phyloP scores from a whole-genome alignment of 2,888 invertebrate species.

The Amiota communis region DNA sequence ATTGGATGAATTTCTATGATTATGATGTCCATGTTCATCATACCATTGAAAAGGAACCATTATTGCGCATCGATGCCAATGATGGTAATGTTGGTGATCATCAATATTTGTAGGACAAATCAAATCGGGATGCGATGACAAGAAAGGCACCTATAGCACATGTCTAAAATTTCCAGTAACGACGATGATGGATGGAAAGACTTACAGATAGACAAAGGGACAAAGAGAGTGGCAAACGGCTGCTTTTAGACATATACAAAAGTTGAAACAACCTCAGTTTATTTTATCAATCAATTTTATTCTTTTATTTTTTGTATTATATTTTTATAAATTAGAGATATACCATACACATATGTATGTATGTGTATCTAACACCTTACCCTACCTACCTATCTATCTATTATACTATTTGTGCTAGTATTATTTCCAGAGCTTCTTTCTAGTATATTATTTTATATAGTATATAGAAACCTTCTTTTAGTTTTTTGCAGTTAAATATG shows the following conservation, averaged over 20 bases:
- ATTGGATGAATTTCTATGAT: conserved; percentile 84
- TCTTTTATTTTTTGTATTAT: conserved; percentile 12
- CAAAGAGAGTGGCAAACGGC: not conserved
- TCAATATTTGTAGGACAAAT: conserved; percentile 79
- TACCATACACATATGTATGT: no score
- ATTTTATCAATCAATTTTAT: not conserved
- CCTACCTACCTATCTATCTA: no score
- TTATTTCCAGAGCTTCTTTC: not conserved
- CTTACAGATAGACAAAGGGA: no score
- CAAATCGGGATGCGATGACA: conserved; percentile 72
- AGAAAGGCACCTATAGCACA: conserved; percentile 70
- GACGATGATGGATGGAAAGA: not conserved
- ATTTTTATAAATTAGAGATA: conserved; percentile 13
- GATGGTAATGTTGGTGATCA: conserved; percentile 77
- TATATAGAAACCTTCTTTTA: not conserved
- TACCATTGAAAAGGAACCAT: conserved; percentile 78
- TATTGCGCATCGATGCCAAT: conserved; percentile 73
- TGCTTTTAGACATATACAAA: not conserved
- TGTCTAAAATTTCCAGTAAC: conserved; percentile 53
- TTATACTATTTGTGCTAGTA: not conserved
- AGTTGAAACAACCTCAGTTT: conserved; percentile 14
- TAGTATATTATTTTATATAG: not conserved
- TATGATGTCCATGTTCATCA: conserved; percentile 75
- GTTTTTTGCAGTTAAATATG: no score
- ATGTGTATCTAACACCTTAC: no score